phyloP scores from a whole-genome alignment of 2,888 invertebrate genomes.

The Agrypnus murinus region DNA sequence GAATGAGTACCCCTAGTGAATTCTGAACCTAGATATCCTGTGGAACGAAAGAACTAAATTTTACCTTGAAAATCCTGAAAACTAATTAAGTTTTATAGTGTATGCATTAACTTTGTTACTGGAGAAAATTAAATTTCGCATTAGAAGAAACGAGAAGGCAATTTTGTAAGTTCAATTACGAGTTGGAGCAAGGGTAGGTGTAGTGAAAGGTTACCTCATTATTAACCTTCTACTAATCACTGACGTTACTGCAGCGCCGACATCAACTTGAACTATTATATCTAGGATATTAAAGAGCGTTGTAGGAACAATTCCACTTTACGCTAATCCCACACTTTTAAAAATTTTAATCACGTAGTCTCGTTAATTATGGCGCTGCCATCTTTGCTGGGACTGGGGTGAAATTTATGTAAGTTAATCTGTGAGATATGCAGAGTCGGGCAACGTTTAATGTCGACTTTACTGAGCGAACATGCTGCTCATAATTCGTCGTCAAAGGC shows the following conservation, averaged over 20 bases:
- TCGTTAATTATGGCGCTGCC: constrained; percentile 69
- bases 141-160: constrained; percentile 5
- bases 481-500: constrained; percentile 32
- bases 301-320: constrained; percentile 29
- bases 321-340: constrained; percentile 58
- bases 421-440: constrained; percentile 63
- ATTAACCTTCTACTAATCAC: constrained; percentile 20
- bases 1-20: too few relatives aligned
- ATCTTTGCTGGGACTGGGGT: constrained; percentile 60
- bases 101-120: neutral
- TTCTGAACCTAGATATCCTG: too few relatives aligned
- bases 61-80: too few relatives aligned
- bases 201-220: constrained; percentile 20
- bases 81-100: too few relatives aligned
- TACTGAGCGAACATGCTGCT: constrained; percentile 64
- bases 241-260: neutral
- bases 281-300: constrained; percentile 31
- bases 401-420: constrained; percentile 69
- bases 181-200: neutral
- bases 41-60: too few relatives aligned
- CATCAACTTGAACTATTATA: constrained; percentile 4
- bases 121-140: constrained; percentile 3
- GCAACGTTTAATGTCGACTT: constrained; percentile 56
- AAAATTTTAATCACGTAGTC: constrained; percentile 70
- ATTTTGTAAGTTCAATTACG: constrained; percentile 4